Evolutionary conservation across 2,797 vertebrate genomes (phyloP).

Genomic region (Podarcis siculus): DNA sequence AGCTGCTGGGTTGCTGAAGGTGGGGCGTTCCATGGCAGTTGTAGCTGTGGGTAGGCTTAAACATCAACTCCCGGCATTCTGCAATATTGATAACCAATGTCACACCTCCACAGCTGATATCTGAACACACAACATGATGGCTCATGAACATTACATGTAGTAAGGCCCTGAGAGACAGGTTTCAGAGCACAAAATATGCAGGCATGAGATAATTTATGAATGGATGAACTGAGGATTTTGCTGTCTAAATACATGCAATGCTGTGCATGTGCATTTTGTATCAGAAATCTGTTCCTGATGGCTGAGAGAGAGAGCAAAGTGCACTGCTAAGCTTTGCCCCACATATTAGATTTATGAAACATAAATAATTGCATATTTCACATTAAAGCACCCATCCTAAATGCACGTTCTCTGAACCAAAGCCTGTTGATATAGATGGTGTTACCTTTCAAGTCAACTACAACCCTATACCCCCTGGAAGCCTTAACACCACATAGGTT

Average conservation of each 20-base stretch:
- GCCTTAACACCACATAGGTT: background rate
- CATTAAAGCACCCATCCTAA: background rate
- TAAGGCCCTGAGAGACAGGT: background rate
- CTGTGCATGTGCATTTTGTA: background rate
- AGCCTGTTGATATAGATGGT: background rate
- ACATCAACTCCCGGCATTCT: too few relatives aligned
- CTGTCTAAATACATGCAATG: background rate
- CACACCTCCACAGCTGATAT: too few relatives aligned
- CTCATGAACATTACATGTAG: too few relatives aligned
- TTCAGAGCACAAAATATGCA: background rate
- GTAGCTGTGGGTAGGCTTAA: too few relatives aligned
- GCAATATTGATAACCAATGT: too few relatives aligned
- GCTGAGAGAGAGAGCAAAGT: background rate
- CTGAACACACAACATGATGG: too few relatives aligned
- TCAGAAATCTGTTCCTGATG: background rate
- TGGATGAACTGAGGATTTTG: background rate
- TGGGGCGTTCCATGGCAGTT: too few relatives aligned
- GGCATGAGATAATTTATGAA: too few relatives aligned
- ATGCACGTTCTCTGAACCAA: background rate
- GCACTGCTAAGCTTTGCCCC: background rate
- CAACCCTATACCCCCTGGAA: too few relatives aligned
- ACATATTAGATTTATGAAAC: background rate
- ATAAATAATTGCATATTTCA: background rate
- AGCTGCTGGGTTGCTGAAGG: too few relatives aligned
- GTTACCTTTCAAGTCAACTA: background rate